phyloP scores from a whole-genome alignment of 30 jellyfish, hydroid and myxozoan species.

The Clytia hemisphaerica region DNA sequence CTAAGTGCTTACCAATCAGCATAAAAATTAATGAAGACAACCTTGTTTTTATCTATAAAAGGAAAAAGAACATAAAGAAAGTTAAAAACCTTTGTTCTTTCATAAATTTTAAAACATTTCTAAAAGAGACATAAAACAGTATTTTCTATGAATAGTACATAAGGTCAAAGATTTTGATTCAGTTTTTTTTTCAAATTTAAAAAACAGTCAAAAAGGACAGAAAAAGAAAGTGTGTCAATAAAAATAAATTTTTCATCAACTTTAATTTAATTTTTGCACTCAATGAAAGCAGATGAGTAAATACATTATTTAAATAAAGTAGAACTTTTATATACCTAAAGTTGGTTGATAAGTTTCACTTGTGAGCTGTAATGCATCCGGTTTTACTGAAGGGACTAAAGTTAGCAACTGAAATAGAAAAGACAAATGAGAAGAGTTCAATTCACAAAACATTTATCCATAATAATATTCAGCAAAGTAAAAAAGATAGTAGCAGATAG shows the following conservation, averaged over 20 bases:
- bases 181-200: neutral
- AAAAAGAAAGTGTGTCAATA: neutral
- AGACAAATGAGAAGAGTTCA: too few relatives aligned
- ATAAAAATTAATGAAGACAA: slow-evolving; percentile 73
- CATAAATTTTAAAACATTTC: too few relatives aligned
- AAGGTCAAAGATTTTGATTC: neutral
- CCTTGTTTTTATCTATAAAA: slow-evolving; percentile 61
- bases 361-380: slow-evolving; percentile 48
- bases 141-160: neutral
- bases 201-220: neutral
- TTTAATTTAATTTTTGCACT: neutral
- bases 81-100: neutral
- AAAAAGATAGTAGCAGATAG: too few relatives aligned
- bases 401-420: too few relatives aligned
- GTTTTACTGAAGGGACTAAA: too few relatives aligned
- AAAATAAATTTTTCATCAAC: slow-evolving; percentile 4
- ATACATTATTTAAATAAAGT: neutral
- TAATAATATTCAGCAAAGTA: too few relatives aligned
- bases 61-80: neutral
- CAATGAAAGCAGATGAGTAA: neutral
- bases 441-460: too few relatives aligned
- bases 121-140: neutral
- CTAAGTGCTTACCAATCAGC: slow-evolving; percentile 86
- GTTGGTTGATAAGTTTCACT: slow-evolving; percentile 50
- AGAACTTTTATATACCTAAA: slow-evolving; percentile 61